Evolutionary conservation across 2,797 vertebrate genomes (phyloP), one percentile per base, ranked within the genome.

Genomic region (Salmo trutta): DNA sequence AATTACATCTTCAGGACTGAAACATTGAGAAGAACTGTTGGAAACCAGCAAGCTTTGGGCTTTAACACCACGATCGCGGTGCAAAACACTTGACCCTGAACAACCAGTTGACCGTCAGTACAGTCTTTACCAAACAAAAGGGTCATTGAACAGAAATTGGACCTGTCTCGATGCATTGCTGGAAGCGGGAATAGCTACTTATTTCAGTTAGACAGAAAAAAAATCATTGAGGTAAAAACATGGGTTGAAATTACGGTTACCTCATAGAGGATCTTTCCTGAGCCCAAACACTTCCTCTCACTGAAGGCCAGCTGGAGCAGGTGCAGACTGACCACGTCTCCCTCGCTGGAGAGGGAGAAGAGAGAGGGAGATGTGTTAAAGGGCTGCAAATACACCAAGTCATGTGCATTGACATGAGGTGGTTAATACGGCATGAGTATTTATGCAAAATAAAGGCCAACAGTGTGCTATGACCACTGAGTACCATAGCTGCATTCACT

Each of bases 261-360:
- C 97, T 99, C 98, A 83, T 99, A 99, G 81, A 97, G 91, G 77
- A 97, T 97, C 87, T 96, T 96, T 85, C 98, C 97, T 65, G 97
- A 96, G 33, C 96, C 82, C 77, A 95, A 88, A 84, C 95, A 94
- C 83, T 96, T 98, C 86, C 96, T 94, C 87, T 96, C 96, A 86
- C 96, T 96, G 88, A 99, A 99, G 8, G 95, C 96, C 92, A 99
- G 87, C 88, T 99, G 97, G 83, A 99, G 92, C 74, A 99, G 89
- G 85, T 93, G 97, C 64, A 99, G 94, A 87, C 95, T 98, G 87
- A 99, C 93, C 76, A 92, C 88, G 84, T 98, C 96, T 0, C 95
- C 96, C 86, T 98, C 97, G 52, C 98, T 99, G 88, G n/a, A 64
- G 19, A 68, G 17, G 15, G 15, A 68, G n/a, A 59, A 24, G 41